These are phyloP conservation scores for Sphaerodactylus townsendi DNA, from an alignment of 2,113 vertebrate species.

Conservation along the genomic window DNA sequence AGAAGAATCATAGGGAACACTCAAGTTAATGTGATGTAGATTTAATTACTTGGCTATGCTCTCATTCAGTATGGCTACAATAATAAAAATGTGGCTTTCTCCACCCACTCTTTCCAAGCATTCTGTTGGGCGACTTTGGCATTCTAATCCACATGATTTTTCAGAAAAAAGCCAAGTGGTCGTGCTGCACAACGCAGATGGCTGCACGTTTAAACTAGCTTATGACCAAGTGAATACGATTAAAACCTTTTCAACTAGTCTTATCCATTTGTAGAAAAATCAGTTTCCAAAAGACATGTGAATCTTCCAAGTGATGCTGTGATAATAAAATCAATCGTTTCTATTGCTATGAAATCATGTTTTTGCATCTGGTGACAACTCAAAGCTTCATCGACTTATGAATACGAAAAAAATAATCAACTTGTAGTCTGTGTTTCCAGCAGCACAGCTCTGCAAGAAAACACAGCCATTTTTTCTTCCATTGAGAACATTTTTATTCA, in stretches of 20 bases:
- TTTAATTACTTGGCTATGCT: not conserved
- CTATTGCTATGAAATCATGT: slow-evolving; percentile 67
- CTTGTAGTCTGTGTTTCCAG: slow-evolving; percentile 36
- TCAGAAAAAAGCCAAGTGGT: not conserved
- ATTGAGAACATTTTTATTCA: slow-evolving; percentile 68
- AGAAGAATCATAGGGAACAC: not conserved
- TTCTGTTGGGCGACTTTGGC: not conserved
- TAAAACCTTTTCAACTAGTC: slow-evolving; percentile 32
- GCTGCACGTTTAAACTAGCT: not conserved
- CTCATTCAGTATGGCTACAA: not conserved
- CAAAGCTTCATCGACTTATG: not conserved
- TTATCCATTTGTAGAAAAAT: slow-evolving; percentile 51
- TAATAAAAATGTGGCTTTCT: not conserved
- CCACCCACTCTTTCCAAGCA: not conserved
- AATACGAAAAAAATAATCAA: slow-evolving; percentile 40
- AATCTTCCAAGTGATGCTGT: slow-evolving; percentile 32
- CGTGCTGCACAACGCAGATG: not conserved
- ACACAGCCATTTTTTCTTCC: slow-evolving; percentile 60
- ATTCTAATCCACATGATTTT: not conserved
- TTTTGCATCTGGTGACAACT: slow-evolving; percentile 61
- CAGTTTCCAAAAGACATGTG: slow-evolving; percentile 53
- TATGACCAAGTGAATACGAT: slow-evolving; percentile 30
- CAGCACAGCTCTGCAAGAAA: slow-evolving; percentile 50
- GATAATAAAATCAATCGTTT: slow-evolving; percentile 62
- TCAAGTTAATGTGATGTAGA: not conserved